Evolutionary conservation across 2,888 invertebrate genomes (phyloP).

Genomic region (Torymus tubicola): DNA sequence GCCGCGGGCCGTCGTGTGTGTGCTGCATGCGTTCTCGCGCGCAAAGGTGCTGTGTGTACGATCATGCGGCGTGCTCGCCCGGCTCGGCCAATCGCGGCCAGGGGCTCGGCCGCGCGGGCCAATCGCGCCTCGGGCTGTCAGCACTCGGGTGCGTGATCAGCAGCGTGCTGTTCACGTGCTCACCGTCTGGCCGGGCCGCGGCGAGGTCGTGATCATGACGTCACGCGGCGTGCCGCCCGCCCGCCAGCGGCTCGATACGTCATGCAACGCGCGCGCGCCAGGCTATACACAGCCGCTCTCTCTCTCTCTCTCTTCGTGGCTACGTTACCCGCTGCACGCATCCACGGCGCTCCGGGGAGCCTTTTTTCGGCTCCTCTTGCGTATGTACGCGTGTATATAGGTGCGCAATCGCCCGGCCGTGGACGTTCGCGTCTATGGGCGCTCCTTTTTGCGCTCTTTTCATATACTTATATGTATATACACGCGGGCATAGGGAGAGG

Average conservation of each 20-base stretch:
- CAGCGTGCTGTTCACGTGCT: slow-evolving; percentile 90
- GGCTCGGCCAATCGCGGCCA: slow-evolving; percentile 79
- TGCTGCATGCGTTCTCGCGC: slow-evolving; percentile 76
- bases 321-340: no score
- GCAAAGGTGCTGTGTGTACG: slow-evolving; percentile 74
- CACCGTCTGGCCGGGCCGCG: slow-evolving; percentile 86
- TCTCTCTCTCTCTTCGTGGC: slow-evolving; percentile 5
- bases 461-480: no score
- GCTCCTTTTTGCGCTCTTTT: no score
- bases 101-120: slow-evolving; percentile 85
- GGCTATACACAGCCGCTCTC: background rate
- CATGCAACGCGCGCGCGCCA: slow-evolving; percentile 71
- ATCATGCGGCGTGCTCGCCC: slow-evolving; percentile 72
- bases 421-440: no score
- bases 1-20: slow-evolving; percentile 67
- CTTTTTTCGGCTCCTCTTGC: no score
- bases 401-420: no score
- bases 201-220: slow-evolving; percentile 83
- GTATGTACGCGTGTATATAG: no score
- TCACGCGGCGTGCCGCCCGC: slow-evolving; percentile 76
- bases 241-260: slow-evolving; percentile 78
- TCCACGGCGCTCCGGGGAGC: no score
- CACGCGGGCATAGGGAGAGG: no score
- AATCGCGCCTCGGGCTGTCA: slow-evolving; percentile 82
- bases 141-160: slow-evolving; percentile 86